Percentiles rank a stretch among this genome's conserved stretches.
Evolutionary conservation across 2,797 vertebrate genomes (phyloP).

Genomic region (Mormyrops attenuatus): DNA sequence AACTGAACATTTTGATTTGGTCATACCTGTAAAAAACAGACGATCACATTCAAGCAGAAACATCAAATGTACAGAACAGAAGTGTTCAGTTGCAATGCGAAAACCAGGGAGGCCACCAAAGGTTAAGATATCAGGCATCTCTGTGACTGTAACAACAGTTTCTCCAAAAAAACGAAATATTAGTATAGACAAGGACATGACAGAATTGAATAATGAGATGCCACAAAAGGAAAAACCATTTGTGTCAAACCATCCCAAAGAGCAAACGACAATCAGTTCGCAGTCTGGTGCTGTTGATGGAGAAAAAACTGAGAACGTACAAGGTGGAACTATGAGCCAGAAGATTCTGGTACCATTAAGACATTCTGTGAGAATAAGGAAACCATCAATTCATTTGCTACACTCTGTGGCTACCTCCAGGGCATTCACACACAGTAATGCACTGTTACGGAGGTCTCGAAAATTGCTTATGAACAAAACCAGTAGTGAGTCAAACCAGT

Average conservation of each 20-base stretch:
- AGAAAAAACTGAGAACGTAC: conserved; percentile 33
- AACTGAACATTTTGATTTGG: conserved; percentile 57
- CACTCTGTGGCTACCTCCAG: conserved; percentile 77
- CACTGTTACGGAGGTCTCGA: conserved; percentile 73
- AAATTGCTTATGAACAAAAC: conserved; percentile 75
- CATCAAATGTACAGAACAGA: conserved; percentile 64
- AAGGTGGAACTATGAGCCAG: conserved; percentile 38
- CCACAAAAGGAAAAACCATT: conserved; percentile 24
- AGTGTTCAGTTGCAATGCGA: conserved; percentile 63
- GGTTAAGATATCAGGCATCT: conserved; percentile 91
- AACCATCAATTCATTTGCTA: conserved; percentile 77
- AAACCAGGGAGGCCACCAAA: conserved; percentile 89
- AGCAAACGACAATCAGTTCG: conserved; percentile 53
- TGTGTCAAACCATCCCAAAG: conserved; percentile 51
- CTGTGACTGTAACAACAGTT: conserved; percentile 77
- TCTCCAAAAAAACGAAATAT: conserved; percentile 84
- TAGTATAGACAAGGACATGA: conserved; percentile 68
- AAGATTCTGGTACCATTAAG: conserved; percentile 55
- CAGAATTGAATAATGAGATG: conserved; percentile 37
- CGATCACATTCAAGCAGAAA: conserved; percentile 65
- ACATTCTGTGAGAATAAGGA: conserved; percentile 77
- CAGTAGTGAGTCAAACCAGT: conserved; percentile 58
- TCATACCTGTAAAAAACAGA: conserved; percentile 69
- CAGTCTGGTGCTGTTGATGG: conserved; percentile 42
- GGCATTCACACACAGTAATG: conserved; percentile 73